Percentiles rank a stretch among this genome's conserved stretches.
Conservation (phyloP, 2,113 vertebrate species). For the Apodemus sylvaticus region DNA sequence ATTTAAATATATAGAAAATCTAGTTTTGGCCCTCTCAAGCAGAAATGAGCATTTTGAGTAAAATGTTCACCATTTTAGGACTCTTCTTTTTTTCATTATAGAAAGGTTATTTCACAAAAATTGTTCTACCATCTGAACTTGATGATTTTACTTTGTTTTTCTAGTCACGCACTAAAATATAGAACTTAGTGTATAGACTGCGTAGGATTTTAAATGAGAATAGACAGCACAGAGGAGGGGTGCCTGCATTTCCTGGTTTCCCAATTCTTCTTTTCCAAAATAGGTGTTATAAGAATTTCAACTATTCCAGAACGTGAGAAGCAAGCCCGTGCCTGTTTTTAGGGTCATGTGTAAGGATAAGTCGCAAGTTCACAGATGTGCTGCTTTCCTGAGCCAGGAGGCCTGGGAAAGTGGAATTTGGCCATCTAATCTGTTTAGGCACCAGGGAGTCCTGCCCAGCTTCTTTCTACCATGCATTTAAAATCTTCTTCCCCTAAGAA, state of each 20-base stretch:
- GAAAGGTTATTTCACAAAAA: conserved; percentile 65
- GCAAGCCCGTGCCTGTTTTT: background rate
- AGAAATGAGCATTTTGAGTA: background rate
- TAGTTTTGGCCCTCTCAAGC: conserved; percentile 35
- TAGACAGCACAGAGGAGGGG: background rate
- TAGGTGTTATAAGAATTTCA: background rate
- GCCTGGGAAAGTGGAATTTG: accelerated
- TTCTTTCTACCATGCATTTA: background rate
- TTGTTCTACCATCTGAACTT: conserved; percentile 2
- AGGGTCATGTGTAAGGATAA: background rate
- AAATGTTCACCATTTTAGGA: conserved; percentile 62
- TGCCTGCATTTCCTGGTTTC: background rate
- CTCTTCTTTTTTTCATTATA: conserved; percentile 26
- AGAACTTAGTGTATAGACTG: background rate
- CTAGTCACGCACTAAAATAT: background rate
- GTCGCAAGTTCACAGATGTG: background rate
- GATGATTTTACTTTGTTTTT: background rate
- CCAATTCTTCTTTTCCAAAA: background rate
- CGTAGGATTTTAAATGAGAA: background rate
- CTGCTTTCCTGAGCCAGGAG: background rate
- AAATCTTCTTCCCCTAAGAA: background rate
- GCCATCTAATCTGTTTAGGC: background rate
- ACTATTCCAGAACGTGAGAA: background rate
- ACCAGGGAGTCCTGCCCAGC: background rate
- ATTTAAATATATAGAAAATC: conserved; percentile 41